Percentiles rank a stretch among this genome's conserved stretches.
Conservation (phyloP, 2,113 vertebrate genomes). For the Istiophorus platypterus region DNA sequence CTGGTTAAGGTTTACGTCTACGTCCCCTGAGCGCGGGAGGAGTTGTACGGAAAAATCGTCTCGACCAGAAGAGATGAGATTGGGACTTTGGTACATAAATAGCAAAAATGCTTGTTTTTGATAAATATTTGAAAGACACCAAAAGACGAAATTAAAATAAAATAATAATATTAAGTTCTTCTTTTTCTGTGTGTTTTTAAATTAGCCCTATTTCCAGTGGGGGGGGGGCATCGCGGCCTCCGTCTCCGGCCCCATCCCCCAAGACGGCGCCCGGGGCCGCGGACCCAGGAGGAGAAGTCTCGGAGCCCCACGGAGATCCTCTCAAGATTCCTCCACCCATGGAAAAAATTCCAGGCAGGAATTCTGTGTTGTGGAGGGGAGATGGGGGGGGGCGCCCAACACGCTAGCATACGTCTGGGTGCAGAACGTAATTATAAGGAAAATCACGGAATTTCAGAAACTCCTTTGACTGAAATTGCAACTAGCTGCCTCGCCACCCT, state of each 20-base stretch:
- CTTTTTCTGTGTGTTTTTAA: not conserved
- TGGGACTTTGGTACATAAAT: not conserved
- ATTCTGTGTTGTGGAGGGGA: slow-evolving; percentile 16
- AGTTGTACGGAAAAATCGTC: not conserved
- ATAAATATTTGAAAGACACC: not conserved
- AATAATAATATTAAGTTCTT: too few relatives aligned
- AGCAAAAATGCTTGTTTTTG: not conserved
- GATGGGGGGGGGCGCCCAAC: too few relatives aligned
- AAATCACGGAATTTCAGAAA: slow-evolving; percentile 27
- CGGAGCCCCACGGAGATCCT: too few relatives aligned
- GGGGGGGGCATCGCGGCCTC: too few relatives aligned
- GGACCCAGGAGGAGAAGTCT: too few relatives aligned
- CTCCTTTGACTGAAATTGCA: slow-evolving; percentile 1
- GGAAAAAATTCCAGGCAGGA: slow-evolving; percentile 28
- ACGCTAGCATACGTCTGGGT: slow-evolving; percentile 19
- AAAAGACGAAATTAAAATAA: not conserved
- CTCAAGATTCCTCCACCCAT: too few relatives aligned
- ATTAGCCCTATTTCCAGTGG: not conserved
- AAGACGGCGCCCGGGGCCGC: too few relatives aligned
- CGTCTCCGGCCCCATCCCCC: too few relatives aligned
- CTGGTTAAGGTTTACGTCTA: not conserved
- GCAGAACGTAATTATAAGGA: slow-evolving; percentile 41
- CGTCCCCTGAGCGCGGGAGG: not conserved
- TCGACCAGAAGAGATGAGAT: not conserved
- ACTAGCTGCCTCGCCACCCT: not conserved